Evolutionary conservation across 64 coral and sea anemone species (phyloP).

Genomic region (Dendrophyllia cribrosa): DNA sequence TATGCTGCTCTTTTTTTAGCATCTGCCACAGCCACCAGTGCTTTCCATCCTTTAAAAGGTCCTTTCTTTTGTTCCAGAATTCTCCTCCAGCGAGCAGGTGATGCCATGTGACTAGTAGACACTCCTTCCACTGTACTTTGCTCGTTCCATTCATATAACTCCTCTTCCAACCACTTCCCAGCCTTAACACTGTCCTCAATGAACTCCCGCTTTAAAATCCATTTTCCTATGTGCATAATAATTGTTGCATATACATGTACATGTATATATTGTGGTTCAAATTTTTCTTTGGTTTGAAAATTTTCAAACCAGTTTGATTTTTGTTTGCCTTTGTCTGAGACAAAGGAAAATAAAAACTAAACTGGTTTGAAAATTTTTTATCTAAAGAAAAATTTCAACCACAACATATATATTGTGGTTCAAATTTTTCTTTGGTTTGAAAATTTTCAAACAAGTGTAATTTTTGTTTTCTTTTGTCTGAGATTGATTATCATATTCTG

Average conservation of each 20-base stretch:
- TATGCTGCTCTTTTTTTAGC: constrained; percentile 78
- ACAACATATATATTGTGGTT: no score
- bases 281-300: no score
- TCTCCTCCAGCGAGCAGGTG: constrained; percentile 86
- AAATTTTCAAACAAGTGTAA: no score
- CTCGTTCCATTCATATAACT: constrained; percentile 84
- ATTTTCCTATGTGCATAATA: constrained; percentile 66
- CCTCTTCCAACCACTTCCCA: constrained; percentile 83
- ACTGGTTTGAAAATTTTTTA: no score
- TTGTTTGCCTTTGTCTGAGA: no score
- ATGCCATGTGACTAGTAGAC: constrained; percentile 31
- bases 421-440: no score
- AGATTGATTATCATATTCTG: no score
- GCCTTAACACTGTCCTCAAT: constrained; percentile 79
- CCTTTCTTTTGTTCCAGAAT: constrained; percentile 22
- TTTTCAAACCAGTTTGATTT: no score
- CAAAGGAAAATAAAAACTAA: no score
- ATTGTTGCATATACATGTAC: not conserved
- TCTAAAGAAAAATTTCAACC: no score
- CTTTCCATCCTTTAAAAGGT: constrained; percentile 81
- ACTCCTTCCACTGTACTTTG: not conserved
- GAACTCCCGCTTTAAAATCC: constrained; percentile 86
- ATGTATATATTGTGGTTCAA: no score
- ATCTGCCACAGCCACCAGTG: constrained; percentile 72
- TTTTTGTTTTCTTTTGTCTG: no score